A percentile compares a stretch with the other conserved stretches of the same genome.
phyloP scores from a whole-genome alignment of 2,888 invertebrate genomes.

The Eupithecia pulchellata region DNA sequence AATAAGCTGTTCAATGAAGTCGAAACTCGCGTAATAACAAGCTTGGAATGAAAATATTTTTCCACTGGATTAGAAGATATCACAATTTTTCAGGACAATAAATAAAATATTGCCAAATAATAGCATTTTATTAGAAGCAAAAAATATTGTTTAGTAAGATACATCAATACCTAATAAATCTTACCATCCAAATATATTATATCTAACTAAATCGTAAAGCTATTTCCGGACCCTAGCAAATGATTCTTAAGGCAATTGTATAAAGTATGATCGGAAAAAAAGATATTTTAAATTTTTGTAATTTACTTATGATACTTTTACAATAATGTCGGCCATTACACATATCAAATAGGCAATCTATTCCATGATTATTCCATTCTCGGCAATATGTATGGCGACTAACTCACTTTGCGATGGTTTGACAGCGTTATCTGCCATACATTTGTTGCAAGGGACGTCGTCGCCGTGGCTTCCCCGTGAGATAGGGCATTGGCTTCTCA shows the following conservation, averaged over 20 bases:
- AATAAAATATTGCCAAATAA: slow-evolving; percentile 2
- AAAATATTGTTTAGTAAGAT: neutral
- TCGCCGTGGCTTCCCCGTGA: no score
- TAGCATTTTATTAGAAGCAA: neutral
- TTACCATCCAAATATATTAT: neutral
- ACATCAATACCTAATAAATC: neutral
- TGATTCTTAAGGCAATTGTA: neutral
- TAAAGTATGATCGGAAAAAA: no score
- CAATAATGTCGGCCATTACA: neutral
- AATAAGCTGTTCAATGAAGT: slow-evolving; percentile 31
- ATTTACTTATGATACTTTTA: neutral
- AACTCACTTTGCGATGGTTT: neutral
- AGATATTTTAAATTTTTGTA: neutral
- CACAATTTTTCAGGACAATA: slow-evolving; percentile 8
- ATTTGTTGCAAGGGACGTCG: neutral
- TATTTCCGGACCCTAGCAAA: neutral
- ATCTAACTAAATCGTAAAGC: neutral
- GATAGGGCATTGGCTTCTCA: neutral
- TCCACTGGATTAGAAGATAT: neutral
- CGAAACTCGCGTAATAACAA: slow-evolving; percentile 21
- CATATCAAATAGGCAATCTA: neutral
- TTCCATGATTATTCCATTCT: neutral
- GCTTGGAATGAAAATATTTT: slow-evolving; percentile 30
- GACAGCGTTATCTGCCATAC: neutral
- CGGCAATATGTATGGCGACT: neutral